These are phyloP conservation scores for Ophonus ardosiacus DNA, from an alignment of 2,888 invertebrate genomes.

Conservation along the genomic window DNA sequence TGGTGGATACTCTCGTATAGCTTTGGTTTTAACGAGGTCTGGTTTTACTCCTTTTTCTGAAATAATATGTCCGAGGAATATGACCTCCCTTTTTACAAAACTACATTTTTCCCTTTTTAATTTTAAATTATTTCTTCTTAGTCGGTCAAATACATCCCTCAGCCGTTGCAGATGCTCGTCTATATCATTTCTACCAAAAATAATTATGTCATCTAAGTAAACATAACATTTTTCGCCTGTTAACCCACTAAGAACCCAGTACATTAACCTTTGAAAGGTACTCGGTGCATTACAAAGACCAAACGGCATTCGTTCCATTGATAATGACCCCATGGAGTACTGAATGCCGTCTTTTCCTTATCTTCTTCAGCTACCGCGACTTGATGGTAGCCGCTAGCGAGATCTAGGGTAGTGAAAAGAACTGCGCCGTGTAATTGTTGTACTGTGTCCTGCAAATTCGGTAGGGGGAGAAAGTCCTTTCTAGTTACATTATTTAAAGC, in stretches of 20 bases:
- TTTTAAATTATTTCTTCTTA: too few relatives aligned
- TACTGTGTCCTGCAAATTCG: not conserved
- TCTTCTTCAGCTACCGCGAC: too few relatives aligned
- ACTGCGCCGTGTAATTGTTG: not conserved
- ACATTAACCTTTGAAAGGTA: not conserved
- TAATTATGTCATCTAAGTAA: not conserved
- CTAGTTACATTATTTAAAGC: not conserved
- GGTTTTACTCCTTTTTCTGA: not conserved
- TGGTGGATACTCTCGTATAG: not conserved
- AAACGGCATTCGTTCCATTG: too few relatives aligned
- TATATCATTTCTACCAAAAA: not conserved
- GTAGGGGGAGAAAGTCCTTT: not conserved
- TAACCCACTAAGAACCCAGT: not conserved
- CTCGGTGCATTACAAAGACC: too few relatives aligned
- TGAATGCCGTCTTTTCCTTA: too few relatives aligned
- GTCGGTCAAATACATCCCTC: not conserved
- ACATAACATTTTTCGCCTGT: not conserved
- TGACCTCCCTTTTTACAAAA: not conserved
- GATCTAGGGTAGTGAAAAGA: conserved; percentile 1
- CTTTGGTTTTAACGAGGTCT: not conserved
- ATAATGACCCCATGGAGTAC: too few relatives aligned
- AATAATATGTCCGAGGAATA: not conserved
- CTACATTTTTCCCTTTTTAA: not conserved
- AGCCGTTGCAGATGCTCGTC: not conserved
- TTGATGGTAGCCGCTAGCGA: conserved; percentile 4